Evolutionary conservation across 1,140 invertebrate genomes (phyloP).

Genomic region (Eupristina koningsbergeri): DNA sequence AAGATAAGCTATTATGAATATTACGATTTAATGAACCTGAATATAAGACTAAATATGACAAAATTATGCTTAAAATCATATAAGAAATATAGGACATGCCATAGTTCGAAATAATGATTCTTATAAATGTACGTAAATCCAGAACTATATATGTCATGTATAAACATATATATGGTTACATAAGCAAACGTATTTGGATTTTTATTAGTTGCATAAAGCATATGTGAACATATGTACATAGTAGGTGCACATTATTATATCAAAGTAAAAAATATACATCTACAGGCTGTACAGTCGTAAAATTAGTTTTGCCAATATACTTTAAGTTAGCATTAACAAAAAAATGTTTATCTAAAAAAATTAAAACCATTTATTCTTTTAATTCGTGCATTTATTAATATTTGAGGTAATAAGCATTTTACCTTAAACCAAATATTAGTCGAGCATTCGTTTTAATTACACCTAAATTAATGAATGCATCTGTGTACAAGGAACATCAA

Average conservation of each 20-base stretch:
- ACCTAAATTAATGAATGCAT: too few species aligned
- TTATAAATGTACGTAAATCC: background rate
- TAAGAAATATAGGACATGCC: background rate
- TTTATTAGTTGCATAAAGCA: too few species aligned
- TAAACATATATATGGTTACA: background rate
- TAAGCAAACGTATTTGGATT: background rate
- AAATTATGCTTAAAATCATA: background rate
- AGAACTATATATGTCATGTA: background rate
- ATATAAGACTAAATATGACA: background rate
- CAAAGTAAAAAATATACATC: too few species aligned
- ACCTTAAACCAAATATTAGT: background rate
- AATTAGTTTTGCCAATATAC: too few species aligned
- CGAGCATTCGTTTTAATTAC: background rate
- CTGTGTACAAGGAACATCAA: background rate
- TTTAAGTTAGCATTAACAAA: too few species aligned
- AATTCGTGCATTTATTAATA: too few species aligned
- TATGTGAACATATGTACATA: too few species aligned
- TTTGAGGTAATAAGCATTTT: too few species aligned
- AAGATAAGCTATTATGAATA: background rate
- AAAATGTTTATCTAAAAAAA: too few species aligned
- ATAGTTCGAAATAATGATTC: background rate
- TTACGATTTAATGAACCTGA: background rate
- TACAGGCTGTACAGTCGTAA: too few species aligned
- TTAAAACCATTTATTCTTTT: too few species aligned
- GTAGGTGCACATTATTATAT: too few species aligned